Evolutionary conservation across 2,888 invertebrate species (phyloP).

Genomic region (Neoitamus cyanurus): DNA sequence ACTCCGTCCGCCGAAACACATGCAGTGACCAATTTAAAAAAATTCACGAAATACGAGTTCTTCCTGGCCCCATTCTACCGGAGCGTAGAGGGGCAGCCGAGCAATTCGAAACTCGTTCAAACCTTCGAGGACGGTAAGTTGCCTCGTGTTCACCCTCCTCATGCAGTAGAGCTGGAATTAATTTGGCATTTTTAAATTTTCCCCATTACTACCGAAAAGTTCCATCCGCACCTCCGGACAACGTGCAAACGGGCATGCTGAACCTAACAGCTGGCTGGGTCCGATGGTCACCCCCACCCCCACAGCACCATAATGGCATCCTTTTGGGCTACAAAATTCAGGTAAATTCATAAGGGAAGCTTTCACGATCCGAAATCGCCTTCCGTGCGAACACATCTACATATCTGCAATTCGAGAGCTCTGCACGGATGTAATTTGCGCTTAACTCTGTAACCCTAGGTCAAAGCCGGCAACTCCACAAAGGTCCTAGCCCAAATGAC

Average conservation of each 20-base stretch:
- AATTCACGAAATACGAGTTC: slow-evolving; percentile 87
- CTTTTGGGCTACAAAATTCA: slow-evolving; percentile 67
- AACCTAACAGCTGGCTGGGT: slow-evolving; percentile 84
- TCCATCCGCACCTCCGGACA: slow-evolving; percentile 83
- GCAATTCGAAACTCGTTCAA: slow-evolving; percentile 85
- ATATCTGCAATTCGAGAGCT: slow-evolving; percentile 3
- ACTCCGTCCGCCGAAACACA: slow-evolving; percentile 73
- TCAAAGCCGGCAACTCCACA: slow-evolving; percentile 66
- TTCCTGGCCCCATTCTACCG: slow-evolving; percentile 88
- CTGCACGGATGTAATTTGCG: slow-evolving; percentile 32
- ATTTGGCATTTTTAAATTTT: slow-evolving; percentile 31
- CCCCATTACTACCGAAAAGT: slow-evolving; percentile 60
- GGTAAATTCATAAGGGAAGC: slow-evolving; percentile 68
- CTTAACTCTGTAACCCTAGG: slow-evolving; percentile 55
- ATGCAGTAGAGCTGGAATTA: slow-evolving; percentile 13
- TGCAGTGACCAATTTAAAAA: slow-evolving; percentile 77
- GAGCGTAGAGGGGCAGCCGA: slow-evolving; percentile 90
- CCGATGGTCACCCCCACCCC: slow-evolving; percentile 83
- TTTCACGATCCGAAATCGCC: neutral
- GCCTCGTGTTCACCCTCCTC: neutral
- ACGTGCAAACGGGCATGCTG: slow-evolving; percentile 81
- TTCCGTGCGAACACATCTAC: neutral
- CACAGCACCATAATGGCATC: slow-evolving; percentile 80
- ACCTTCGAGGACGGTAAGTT: slow-evolving; percentile 85
- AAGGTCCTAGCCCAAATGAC: slow-evolving; percentile 84